Conservation (phyloP, 2,888 invertebrate species). For the Byasa hedistus region DNA sequence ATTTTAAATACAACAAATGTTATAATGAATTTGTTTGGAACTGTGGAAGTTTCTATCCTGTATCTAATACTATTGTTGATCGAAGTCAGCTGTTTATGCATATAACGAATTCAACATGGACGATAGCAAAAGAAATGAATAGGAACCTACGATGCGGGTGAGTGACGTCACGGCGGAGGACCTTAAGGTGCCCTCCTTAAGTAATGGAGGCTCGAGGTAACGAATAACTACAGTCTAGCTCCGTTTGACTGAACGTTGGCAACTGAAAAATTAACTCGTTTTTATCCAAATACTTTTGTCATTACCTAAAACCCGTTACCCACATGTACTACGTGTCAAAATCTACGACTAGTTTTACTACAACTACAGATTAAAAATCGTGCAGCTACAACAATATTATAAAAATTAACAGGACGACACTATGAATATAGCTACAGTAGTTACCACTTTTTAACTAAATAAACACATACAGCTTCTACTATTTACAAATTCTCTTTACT, state of each 20-base stretch:
- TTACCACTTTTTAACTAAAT: background rate
- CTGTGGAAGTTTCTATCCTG: background rate
- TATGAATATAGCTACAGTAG: background rate
- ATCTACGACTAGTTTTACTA: slow-evolving; percentile 11
- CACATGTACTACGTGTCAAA: slow-evolving; percentile 44
- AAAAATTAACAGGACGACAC: background rate
- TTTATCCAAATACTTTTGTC: slow-evolving; percentile 58
- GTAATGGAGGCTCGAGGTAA: slow-evolving; percentile 58
- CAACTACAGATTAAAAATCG: slow-evolving; percentile 7
- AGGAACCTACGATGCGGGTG: slow-evolving; percentile 73
- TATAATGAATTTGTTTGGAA: background rate
- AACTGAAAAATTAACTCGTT: slow-evolving; percentile 74
- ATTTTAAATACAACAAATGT: background rate
- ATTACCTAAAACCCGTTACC: slow-evolving; percentile 59
- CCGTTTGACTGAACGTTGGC: slow-evolving; percentile 73
- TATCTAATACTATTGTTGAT: slow-evolving; percentile 2
- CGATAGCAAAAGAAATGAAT: slow-evolving; percentile 53
- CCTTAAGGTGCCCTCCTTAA: slow-evolving; percentile 59
- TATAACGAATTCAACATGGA: slow-evolving; percentile 40
- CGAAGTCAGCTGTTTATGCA: slow-evolving; percentile 9
- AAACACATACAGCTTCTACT: no score
- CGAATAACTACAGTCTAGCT: slow-evolving; percentile 69
- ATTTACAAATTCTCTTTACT: no score
- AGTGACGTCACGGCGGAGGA: slow-evolving; percentile 73
- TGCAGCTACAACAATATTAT: slow-evolving; percentile 1